phyloP scores from a whole-genome alignment of 2,797 vertebrate species.

The Myripristis jacobus region DNA sequence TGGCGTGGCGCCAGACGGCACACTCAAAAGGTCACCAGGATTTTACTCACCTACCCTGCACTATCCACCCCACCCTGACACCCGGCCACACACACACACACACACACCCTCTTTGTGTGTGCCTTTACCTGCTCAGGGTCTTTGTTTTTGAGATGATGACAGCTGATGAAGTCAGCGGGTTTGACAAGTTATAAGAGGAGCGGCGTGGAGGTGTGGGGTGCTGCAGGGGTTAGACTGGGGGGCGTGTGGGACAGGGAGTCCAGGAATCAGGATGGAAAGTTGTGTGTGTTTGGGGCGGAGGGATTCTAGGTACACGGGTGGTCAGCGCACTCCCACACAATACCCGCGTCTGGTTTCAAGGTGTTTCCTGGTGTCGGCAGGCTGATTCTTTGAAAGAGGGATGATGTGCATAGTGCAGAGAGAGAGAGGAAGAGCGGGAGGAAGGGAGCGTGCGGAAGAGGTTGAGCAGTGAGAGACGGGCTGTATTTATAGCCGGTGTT shows the following conservation, averaged over 20 bases:
- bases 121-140: constrained; percentile 16
- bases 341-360: constrained; percentile 65
- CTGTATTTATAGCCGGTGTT: constrained; percentile 81
- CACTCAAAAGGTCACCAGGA: constrained; percentile 69
- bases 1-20: constrained; percentile 67
- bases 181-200: neutral
- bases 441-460: constrained; percentile 21
- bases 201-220: neutral
- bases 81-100: neutral
- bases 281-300: neutral
- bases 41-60: constrained; percentile 57
- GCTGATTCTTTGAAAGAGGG: constrained; percentile 76
- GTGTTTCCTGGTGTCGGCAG: constrained; percentile 69
- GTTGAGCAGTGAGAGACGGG: constrained; percentile 42
- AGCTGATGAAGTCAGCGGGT: constrained; percentile 6
- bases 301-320: constrained; percentile 20
- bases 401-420: constrained; percentile 64
- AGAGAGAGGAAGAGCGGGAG: neutral
- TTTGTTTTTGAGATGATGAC: neutral
- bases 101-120: neutral
- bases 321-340: constrained; percentile 36
- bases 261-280: constrained; percentile 41
- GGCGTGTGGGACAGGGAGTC: constrained; percentile 4
- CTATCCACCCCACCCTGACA: constrained; percentile 19
- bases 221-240: neutral